Percentiles rank a stretch among this genome's conserved stretches.
phyloP scores from a whole-genome alignment of 2,888 invertebrate genomes.

The Idaea straminata region DNA sequence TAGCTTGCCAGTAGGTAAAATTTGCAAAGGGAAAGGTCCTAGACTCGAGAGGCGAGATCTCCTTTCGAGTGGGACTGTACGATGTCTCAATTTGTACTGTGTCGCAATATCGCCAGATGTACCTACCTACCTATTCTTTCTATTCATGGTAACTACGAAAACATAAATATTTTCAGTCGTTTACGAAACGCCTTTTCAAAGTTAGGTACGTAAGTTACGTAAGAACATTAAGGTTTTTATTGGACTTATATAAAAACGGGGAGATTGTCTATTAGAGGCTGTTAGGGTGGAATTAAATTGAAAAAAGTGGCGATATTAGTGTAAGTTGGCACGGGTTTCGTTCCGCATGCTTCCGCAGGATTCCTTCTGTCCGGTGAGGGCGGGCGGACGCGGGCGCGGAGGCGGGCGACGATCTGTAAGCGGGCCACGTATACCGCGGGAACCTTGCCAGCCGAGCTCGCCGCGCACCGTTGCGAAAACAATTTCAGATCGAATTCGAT shows the following conservation, averaged over 20 bases:
- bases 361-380: conserved; percentile 1
- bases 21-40: conserved; percentile 44
- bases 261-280: conserved; percentile 31
- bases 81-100: conserved; percentile 17
- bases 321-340: conserved; percentile 27
- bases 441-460: conserved; percentile 20
- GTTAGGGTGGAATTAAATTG: conserved; percentile 34
- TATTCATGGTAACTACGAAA: neutral
- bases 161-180: neutral
- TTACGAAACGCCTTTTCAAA: conserved; percentile 2
- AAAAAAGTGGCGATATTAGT: conserved; percentile 31
- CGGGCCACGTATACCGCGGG: conserved; percentile 28
- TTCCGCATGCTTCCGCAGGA: conserved; percentile 22
- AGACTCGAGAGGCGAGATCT: conserved; percentile 26
- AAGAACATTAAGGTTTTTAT: neutral
- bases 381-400: conserved; percentile 7
- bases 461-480: conserved; percentile 31
- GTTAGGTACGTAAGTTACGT: neutral
- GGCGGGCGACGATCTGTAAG: conserved; percentile 18
- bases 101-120: conserved; percentile 14
- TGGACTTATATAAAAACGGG: conserved; percentile 23
- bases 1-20: conserved; percentile 55
- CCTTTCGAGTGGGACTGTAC: conserved; percentile 12
- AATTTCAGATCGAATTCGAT: conserved; percentile 32
- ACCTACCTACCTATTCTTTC: neutral